phyloP scores from a whole-genome alignment of 2,888 invertebrate species.

The Oxyteleia sp. region DNA sequence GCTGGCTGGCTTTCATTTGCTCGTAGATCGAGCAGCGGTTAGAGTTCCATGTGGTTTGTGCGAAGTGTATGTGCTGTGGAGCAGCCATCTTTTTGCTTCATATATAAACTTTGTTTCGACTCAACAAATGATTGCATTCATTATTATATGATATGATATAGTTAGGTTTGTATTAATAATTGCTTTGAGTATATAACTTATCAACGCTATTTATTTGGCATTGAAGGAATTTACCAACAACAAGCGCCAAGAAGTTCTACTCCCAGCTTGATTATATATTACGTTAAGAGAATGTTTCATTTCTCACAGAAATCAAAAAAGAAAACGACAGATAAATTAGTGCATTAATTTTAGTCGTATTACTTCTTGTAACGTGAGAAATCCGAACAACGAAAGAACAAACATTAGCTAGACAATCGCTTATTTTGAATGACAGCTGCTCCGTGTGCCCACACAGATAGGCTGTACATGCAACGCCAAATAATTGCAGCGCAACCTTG shows the following conservation, averaged over 20 bases:
- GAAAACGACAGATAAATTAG: conserved; percentile 58
- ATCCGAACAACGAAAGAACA: conserved; percentile 55
- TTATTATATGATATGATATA: conserved; percentile 2
- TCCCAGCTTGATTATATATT: conserved; percentile 2
- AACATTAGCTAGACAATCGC: conserved; percentile 66
- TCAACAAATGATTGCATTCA: not conserved
- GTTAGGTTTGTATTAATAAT: conserved; percentile 17
- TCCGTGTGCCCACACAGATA: conserved; percentile 87
- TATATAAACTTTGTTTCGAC: not conserved
- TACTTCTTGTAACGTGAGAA: conserved; percentile 67
- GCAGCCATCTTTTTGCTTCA: conserved; percentile 83
- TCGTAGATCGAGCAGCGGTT: conserved; percentile 85
- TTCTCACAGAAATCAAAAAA: conserved; percentile 64
- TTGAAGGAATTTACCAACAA: conserved; percentile 1
- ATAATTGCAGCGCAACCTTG: conserved; percentile 85
- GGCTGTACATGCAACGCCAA: conserved; percentile 87
- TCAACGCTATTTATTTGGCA: conserved; percentile 2
- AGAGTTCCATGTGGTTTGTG: conserved; percentile 86
- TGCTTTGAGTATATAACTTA: conserved; percentile 12
- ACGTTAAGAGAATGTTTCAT: conserved; percentile 14
- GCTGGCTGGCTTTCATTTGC: conserved; percentile 85
- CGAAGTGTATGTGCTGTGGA: conserved; percentile 86
- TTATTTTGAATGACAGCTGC: conserved; percentile 83
- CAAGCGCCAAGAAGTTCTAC: conserved; percentile 13
- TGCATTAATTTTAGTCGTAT: conserved; percentile 60